Base-by-base conservation (phyloP, 2,113 vertebrate genomes). In the Protobothrops flavoviridis region DNA sequence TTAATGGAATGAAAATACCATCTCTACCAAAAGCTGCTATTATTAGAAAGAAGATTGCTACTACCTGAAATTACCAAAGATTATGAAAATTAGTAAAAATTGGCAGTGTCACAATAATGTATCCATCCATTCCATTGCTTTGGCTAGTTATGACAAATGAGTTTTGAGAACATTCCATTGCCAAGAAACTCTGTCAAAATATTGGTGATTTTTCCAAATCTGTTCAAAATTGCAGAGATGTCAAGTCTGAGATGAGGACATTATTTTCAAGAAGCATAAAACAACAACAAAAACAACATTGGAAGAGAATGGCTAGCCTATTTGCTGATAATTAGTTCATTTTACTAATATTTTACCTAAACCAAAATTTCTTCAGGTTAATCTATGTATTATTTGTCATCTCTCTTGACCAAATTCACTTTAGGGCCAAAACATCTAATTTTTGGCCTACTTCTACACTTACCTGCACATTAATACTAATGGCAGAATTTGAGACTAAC, bases 111-210 rank as follows among this genome's bases (percentile, higher is more conserved):
- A 93, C 93, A 96, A 94, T 94, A 95, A 94, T 96, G 91, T 89
- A 97, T 95, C 96, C 0, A 94, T 95, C 94, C 95, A 95, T 97
- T 95, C 57, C 96, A 95, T 95, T 96, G 96, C 95, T 97, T 97
- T 97, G 97, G 97, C 96, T 97, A 97, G 96, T 97, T 96, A 96
- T 97, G 96, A 97, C 97, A 97, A 96, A 97, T 97, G 96, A 97
- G 96, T 95, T 97, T 97, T 96, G 96, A 96, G 97, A 97, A 96
- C 95, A 92, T 96, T 97, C 97, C 96, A 97, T 97, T 97, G 97
- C 97, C 96, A 97, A 97, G 95, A 95, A 97, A 96, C 96, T 95
- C 94, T 97, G 97, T 97, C 97, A 97, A 97, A 97, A 97, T 97
- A 97, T 97, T 97, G 96, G 97, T 97, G 96, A 97, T 97, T 97